Conservation (phyloP, 1,140 invertebrate species). For the Apocrypta bakeri region DNA sequence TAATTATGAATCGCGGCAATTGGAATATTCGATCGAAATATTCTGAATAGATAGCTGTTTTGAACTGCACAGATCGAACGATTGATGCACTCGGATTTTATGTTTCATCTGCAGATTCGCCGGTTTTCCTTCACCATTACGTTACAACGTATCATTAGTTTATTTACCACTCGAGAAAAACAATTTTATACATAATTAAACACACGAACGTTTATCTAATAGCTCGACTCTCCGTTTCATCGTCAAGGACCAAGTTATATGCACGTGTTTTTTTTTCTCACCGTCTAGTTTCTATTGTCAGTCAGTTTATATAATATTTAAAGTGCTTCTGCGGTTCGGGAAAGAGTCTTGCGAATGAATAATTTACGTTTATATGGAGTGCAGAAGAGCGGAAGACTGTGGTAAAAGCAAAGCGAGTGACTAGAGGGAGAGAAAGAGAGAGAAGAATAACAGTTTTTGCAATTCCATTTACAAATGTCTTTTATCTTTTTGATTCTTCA, state of each 20-base stretch:
- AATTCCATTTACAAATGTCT: constrained; percentile 16
- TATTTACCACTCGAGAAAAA: not conserved
- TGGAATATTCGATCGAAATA: not conserved
- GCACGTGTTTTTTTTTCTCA: not conserved
- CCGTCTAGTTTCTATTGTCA: constrained; percentile 22
- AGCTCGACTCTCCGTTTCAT: constrained; percentile 9
- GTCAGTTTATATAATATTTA: constrained; percentile 47
- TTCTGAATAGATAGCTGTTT: not conserved
- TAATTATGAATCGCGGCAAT: not conserved
- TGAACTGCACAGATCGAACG: not conserved
- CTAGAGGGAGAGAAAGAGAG: not conserved
- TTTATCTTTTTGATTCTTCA: not conserved
- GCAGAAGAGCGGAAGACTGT: too few species aligned
- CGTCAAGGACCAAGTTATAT: constrained; percentile 7
- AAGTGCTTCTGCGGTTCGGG: constrained; percentile 21
- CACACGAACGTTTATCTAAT: not conserved
- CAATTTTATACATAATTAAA: not conserved
- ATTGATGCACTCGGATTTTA: too few species aligned
- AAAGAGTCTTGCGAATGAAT: constrained; percentile 22
- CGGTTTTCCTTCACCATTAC: too few species aligned
- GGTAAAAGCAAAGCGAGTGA: not conserved
- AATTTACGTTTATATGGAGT: not conserved
- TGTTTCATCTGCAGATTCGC: not conserved
- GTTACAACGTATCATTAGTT: too few species aligned
- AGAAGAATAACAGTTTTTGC: constrained; percentile 36